Evolutionary conservation across 2,113 vertebrate species (phyloP), one percentile per base, ranked within the genome.

Genomic region (Carassius gibelio): DNA sequence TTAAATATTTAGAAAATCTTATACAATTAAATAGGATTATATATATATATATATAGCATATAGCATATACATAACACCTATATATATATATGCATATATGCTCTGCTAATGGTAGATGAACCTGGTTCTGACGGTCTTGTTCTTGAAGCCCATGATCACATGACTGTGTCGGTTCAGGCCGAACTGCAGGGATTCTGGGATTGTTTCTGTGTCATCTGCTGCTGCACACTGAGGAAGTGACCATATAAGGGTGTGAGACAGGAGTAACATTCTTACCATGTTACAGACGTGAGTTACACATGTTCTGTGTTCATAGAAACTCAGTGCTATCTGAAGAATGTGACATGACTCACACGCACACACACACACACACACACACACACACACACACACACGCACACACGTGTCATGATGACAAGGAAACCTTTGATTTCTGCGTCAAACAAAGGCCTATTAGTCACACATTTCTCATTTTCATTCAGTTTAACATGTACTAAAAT

Each of bases 151-250:
- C 85, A 98, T 89, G 38, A 95, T 91, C 86, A 98, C 92, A 90
- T 99, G 97, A 90, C 98, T 99, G 90, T 94, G 91, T 92, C 82
- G 94, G 8, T 94, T 91, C 19, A 94, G 94, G 45, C 97, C 98
- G 76, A 99, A 97, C 90, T 98, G 97, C 90, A 91, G 90, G 1
- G 96, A 95, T 0, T 90, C 87, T 0, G 92, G 83, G 55, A 97
- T 72, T 8, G 90, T 91, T 42, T 34, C 89, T 0, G 92, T 93
- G 57, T 93, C 78, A 0, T 84, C 66, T 66, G 93, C 92, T 4
- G 87, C 88, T 0, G 82, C 84, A 87, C 98, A 98, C 89, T 93
- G 88, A 82, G 59, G 82, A 30, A 57, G 68, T 69, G 82, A 83
- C 71, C 80, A 82, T 82, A 68, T 84, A 71, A 71, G 62, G 81